Evolutionary conservation across 2,113 vertebrate species (phyloP).

Genomic region (Pseudorectes ferrugineus): DNA sequence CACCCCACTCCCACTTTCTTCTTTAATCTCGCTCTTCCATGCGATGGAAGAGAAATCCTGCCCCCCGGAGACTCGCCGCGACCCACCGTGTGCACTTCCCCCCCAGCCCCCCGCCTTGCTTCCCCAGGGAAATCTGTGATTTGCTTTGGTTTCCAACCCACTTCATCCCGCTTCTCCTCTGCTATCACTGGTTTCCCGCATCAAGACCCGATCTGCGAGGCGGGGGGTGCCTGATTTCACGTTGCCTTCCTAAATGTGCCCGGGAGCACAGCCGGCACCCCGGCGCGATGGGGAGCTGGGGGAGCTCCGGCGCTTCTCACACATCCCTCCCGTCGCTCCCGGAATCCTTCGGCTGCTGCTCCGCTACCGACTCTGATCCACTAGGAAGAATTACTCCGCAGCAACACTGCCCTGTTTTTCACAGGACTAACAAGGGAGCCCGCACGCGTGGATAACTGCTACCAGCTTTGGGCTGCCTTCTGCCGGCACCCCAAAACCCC

Average conservation of each 20-base stretch:
- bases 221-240: neutral
- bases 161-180: neutral
- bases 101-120: neutral
- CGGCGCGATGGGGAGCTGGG: neutral
- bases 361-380: neutral
- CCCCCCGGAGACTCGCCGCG: conserved; percentile 15
- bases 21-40: conserved; percentile 35
- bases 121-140: neutral
- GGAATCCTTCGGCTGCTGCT: neutral
- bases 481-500: neutral
- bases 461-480: neutral
- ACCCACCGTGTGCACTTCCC: neutral
- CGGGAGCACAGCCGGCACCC: neutral
- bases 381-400: neutral
- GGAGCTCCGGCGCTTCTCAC: neutral
- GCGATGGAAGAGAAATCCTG: conserved; percentile 44
- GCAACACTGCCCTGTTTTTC: neutral
- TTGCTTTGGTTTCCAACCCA: neutral
- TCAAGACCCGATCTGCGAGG: neutral
- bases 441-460: fast-evolving
- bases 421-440: neutral
- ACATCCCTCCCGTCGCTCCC: fast-evolving
- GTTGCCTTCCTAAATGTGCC: neutral
- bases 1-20: conserved; percentile 45
- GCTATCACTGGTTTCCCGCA: neutral